Percentiles rank a stretch among this genome's conserved stretches.
phyloP scores from a whole-genome alignment of 1,140 invertebrate genomes.

The Drosophila albomicans region DNA sequence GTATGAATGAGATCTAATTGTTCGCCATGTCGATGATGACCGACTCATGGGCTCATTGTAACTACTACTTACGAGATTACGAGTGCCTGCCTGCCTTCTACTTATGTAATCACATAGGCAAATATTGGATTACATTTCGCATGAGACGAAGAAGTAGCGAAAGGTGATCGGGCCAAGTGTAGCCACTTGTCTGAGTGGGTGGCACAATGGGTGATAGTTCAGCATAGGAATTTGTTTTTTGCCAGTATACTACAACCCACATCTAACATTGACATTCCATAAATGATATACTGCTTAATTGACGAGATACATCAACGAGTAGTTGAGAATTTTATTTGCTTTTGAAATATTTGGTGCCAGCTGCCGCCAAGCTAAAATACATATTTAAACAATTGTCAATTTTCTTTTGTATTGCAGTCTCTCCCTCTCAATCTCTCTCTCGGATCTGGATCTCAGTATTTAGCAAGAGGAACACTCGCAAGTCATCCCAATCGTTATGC shows the following conservation, averaged over 20 bases:
- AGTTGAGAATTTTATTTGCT: constrained; percentile 16
- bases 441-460: constrained; percentile 58
- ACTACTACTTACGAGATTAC: constrained; percentile 10
- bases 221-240: constrained; percentile 28
- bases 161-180: constrained; percentile 24
- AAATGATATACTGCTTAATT: constrained; percentile 42
- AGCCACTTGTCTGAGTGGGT: neutral
- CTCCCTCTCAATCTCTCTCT: constrained; percentile 8
- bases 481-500: constrained; percentile 70
- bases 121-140: constrained; percentile 55
- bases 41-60: constrained; percentile 41
- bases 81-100: constrained; percentile 12
- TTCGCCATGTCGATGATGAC: constrained; percentile 59
- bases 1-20: constrained; percentile 81
- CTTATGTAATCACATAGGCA: constrained; percentile 60
- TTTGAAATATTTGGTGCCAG: constrained; percentile 28
- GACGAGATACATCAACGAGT: neutral
- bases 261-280: constrained; percentile 7
- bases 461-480: constrained; percentile 34
- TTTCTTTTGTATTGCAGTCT: constrained; percentile 18
- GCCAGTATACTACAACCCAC: neutral
- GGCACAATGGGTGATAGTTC: constrained; percentile 16
- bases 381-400: constrained; percentile 44
- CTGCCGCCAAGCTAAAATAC: constrained; percentile 36
- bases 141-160: constrained; percentile 2